Base-by-base conservation (phyloP, 2,888 invertebrate genomes). In the Chalcis sispes region DNA sequence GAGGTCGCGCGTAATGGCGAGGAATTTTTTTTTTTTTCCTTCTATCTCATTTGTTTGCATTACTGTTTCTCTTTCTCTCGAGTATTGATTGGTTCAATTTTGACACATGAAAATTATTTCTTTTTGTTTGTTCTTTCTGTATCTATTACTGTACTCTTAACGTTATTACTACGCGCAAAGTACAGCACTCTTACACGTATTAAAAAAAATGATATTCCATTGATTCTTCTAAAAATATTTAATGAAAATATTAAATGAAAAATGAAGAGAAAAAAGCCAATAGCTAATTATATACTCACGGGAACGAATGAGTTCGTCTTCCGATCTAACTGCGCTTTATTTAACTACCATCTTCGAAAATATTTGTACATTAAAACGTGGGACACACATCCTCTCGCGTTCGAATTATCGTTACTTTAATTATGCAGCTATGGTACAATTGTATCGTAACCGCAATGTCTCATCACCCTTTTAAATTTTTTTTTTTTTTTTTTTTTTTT, bases 321-420 rank as follows among this genome's bases (percentile, higher is more conserved):
- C 81, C 82, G 83, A 83, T 83, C 83, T 82, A 84, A 83, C 84
- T 84, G 84, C 80, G 83, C 82, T 85, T 85, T 83, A 84, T 85
- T 87, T 82, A 85, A 85, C 85, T 84, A 85, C 81, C 82, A 84
- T 84, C 80, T 82, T 85, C 83, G 85, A 86, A 85, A 86, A 86
- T 86, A 86, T 86, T 85, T 86, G 86, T 85, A 86, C 87, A 86
- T 86, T 85, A 83, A 86, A 87, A 84, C 83, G 83, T 85, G 85
- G 85, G 86, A 84, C 83, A 83, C 83, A 80, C 81, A 77, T 72
- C 82, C 80, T 81, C 79, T 85, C 84, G 84, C 84, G 85, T 84
- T 82, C 82, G 82, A 84, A 84, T 85, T 83, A 84, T 82, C 80
- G 77, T 85, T 82, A 84, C 77, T 80, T 46, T 81, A 77, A 83